These are phyloP conservation scores for Calliscelio sp. DNA, from an alignment of 2,888 invertebrate genomes.

Conservation along the genomic window DNA sequence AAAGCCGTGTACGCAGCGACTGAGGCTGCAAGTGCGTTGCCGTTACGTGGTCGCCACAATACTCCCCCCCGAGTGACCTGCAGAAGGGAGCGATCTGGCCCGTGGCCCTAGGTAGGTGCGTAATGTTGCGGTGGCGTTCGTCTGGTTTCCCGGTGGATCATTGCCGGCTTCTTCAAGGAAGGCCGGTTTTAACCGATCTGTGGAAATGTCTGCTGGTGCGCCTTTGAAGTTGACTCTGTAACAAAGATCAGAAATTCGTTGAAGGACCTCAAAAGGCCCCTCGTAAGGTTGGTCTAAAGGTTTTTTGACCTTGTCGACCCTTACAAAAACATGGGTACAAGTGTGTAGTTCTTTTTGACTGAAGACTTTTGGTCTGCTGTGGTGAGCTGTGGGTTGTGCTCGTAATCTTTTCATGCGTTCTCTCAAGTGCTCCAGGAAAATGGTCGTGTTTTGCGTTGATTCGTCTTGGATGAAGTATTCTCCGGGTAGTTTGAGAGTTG, in stretches of 20 bases:
- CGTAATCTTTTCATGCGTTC: background rate
- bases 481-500: background rate
- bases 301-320: background rate
- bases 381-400: background rate
- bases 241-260: background rate
- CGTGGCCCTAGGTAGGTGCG: background rate
- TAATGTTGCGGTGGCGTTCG: too few relatives aligned
- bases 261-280: background rate
- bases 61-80: background rate
- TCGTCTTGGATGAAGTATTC: background rate
- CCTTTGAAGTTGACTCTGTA: background rate
- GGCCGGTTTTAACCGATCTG: background rate
- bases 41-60: background rate
- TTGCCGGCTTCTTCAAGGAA: too few relatives aligned
- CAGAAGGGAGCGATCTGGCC: background rate
- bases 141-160: background rate
- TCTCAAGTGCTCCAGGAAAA: background rate
- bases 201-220: background rate
- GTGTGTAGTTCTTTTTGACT: background rate
- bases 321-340: background rate
- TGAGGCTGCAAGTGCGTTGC: too few relatives aligned
- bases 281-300: conserved; percentile 1
- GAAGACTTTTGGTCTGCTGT: background rate
- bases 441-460: background rate
- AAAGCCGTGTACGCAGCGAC: too few relatives aligned